phyloP scores from a whole-genome alignment of 1,140 invertebrate genomes.

The Drosophila auraria region DNA sequence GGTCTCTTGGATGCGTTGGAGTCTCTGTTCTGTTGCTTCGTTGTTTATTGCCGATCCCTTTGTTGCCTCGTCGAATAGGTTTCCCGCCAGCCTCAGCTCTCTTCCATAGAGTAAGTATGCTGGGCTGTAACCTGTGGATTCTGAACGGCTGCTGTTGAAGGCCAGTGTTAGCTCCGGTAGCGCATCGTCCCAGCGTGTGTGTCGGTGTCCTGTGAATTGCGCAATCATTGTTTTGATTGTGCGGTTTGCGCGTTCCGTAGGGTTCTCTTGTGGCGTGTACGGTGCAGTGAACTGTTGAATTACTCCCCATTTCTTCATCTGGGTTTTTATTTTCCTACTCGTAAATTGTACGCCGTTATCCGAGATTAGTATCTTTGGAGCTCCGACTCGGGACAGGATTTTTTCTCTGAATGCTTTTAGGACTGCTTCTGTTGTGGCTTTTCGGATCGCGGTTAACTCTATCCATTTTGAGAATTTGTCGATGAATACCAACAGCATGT shows the following conservation, averaged over 20 bases:
- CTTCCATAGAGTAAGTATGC: too few species aligned
- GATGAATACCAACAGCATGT: not conserved
- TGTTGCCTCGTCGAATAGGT: too few species aligned
- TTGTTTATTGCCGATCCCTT: too few species aligned
- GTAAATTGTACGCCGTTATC: conserved; percentile 3
- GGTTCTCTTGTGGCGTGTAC: conserved; percentile 1
- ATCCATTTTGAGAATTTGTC: conserved; percentile 5
- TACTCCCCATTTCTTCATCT: not conserved
- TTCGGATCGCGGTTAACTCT: not conserved
- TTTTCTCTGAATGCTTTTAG: not conserved
- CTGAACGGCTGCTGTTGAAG: not conserved
- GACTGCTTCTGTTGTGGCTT: not conserved
- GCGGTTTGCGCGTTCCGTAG: not conserved
- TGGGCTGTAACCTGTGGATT: too few species aligned
- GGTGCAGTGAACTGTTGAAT: too few species aligned
- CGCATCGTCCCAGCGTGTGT: not conserved
- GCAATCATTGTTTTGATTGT: conserved; percentile 3
- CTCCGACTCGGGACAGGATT: not conserved
- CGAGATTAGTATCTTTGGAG: not conserved
- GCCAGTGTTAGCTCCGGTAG: not conserved
- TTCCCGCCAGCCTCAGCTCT: too few species aligned
- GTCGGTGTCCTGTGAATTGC: not conserved
- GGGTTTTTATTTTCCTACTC: not conserved
- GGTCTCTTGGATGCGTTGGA: too few species aligned
- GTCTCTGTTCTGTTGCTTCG: too few species aligned